Evolutionary conservation across 2,888 invertebrate species (phyloP).

Genomic region (Papilio demoleus): DNA sequence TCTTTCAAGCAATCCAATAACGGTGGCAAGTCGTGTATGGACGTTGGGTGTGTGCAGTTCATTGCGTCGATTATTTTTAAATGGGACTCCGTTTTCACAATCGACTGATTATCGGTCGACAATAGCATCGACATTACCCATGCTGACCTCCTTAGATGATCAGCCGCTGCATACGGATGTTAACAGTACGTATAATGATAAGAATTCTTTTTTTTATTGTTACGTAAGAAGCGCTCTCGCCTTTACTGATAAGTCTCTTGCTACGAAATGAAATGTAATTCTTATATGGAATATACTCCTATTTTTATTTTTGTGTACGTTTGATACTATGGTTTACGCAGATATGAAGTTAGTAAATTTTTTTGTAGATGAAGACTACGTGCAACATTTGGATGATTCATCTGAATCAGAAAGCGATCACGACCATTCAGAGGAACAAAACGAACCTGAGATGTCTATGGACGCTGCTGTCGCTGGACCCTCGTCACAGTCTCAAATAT

Average conservation of each 20-base stretch:
- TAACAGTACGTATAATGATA: constrained; percentile 59
- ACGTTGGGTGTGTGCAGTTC: constrained; percentile 72
- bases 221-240: not conserved
- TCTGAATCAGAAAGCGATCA: constrained; percentile 30
- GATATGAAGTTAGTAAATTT: constrained; percentile 42
- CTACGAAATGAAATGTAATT: not conserved
- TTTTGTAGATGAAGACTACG: constrained; percentile 45
- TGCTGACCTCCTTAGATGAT: constrained; percentile 70
- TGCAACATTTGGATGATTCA: constrained; percentile 11
- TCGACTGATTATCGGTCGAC: constrained; percentile 59
- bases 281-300: not conserved
- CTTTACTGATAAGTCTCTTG: not conserved
- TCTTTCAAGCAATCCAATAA: constrained; percentile 67
- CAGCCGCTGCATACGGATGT: constrained; percentile 62
- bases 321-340: not conserved
- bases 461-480: constrained; percentile 19
- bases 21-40: constrained; percentile 71
- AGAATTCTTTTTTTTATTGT: no score
- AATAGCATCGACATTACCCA: constrained; percentile 65
- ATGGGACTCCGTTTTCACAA: constrained; percentile 63
- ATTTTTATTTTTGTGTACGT: not conserved
- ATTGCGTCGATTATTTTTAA: constrained; percentile 64
- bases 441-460: not conserved
- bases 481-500: constrained; percentile 31
- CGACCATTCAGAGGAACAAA: not conserved